Evolutionary conservation across 2,113 vertebrate genomes (phyloP).

Genomic region (Clinocottus analis): DNA sequence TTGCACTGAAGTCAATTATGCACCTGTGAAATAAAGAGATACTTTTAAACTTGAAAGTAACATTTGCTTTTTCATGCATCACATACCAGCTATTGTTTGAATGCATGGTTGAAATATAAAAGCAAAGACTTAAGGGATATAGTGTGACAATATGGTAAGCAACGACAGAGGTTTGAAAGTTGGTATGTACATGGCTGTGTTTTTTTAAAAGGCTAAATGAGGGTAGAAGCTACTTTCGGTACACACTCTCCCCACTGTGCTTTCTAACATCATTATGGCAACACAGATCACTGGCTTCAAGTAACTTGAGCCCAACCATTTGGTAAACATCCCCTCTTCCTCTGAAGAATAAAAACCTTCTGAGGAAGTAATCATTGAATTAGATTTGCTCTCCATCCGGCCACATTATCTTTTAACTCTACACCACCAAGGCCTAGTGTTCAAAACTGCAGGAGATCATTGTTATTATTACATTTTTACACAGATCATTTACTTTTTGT

Average conservation of each 20-base stretch:
- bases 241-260: conserved; percentile 33
- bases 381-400: conserved; percentile 53
- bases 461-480: conserved; percentile 37
- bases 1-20: not conserved
- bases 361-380: conserved; percentile 49
- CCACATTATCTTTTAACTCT: conserved; percentile 40
- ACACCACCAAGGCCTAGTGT: conserved; percentile 14
- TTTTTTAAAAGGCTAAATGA: conserved; percentile 19
- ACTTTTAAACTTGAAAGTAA: conserved; percentile 29
- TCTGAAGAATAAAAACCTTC: conserved; percentile 44
- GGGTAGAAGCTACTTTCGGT: conserved; percentile 21
- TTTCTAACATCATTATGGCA: conserved; percentile 55
- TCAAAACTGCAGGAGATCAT: conserved; percentile 38
- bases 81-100: conserved; percentile 17
- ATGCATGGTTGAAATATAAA: not conserved
- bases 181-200: not conserved
- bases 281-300: conserved; percentile 36
- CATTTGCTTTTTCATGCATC: conserved; percentile 20
- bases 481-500: conserved; percentile 26
- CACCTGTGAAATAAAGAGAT: conserved; percentile 14
- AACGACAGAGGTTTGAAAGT: conserved; percentile 18
- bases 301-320: conserved; percentile 61
- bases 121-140: conserved; percentile 10
- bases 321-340: conserved; percentile 34
- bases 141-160: conserved; percentile 9